A percentile compares a stretch with the other conserved stretches of the same genome.
Conservation (phyloP, 2,888 invertebrate genomes). For the Furcula furcula region DNA sequence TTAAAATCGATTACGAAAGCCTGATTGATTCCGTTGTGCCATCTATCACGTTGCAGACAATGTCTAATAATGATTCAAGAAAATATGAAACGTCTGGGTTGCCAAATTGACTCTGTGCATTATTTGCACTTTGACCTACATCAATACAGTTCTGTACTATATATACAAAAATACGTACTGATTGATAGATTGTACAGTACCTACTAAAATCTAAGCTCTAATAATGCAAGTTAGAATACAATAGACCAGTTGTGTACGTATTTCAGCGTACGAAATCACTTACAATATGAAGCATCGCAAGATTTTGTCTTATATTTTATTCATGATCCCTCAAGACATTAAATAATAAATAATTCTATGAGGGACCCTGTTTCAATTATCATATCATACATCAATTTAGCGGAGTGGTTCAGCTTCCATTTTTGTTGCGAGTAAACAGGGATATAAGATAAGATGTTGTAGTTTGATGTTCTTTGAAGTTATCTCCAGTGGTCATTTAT, state of each 20-base stretch:
- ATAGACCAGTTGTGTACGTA: slow-evolving; percentile 14
- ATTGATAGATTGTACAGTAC: too few relatives aligned
- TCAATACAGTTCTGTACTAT: too few relatives aligned
- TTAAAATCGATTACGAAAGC: slow-evolving; percentile 51
- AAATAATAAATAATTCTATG: slow-evolving; percentile 1
- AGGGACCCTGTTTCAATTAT: slow-evolving; percentile 2
- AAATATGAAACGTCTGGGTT: too few relatives aligned
- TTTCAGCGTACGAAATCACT: slow-evolving; percentile 10
- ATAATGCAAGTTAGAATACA: slow-evolving; percentile 2
- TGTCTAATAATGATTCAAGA: slow-evolving; percentile 22
- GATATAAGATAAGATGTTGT: too few relatives aligned
- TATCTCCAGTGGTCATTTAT: too few relatives aligned
- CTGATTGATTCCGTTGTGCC: slow-evolving; percentile 34
- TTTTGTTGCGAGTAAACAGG: too few relatives aligned
- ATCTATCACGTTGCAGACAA: slow-evolving; percentile 30
- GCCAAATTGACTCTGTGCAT: too few relatives aligned
- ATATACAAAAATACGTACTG: too few relatives aligned
- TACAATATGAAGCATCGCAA: background rate
- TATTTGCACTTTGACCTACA: too few relatives aligned
- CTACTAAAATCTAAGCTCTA: too few relatives aligned
- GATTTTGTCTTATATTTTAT: background rate
- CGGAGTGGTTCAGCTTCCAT: background rate
- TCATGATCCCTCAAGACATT: background rate
- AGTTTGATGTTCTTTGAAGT: too few relatives aligned
- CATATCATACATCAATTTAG: slow-evolving; percentile 2